phyloP scores from a whole-genome alignment of 2,888 invertebrate species.

The Cerastoderma edule region DNA sequence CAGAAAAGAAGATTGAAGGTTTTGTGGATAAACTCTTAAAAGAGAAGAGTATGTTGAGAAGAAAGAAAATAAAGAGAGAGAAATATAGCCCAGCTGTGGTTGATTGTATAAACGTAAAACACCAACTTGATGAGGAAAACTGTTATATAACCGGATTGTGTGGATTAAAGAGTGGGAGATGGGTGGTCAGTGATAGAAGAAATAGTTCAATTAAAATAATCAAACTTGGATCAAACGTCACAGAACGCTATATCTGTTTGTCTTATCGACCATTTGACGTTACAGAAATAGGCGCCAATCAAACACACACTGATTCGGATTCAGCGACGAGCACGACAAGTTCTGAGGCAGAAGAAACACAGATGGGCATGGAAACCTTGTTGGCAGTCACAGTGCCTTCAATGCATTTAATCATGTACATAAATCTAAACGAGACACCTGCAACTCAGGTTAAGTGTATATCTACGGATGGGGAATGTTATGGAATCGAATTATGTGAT shows the following conservation, averaged over 20 bases:
- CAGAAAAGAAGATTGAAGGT: not conserved
- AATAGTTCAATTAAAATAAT: slow-evolving; percentile 13
- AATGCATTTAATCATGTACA: not conserved
- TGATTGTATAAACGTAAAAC: slow-evolving; percentile 4
- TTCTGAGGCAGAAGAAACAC: not conserved
- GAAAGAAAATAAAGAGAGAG: not conserved
- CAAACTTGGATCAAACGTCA: not conserved
- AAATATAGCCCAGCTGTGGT: not conserved
- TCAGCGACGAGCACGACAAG: not conserved
- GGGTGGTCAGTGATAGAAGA: not conserved
- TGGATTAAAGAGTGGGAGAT: not conserved
- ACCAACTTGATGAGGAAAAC: not conserved
- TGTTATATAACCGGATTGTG: slow-evolving; percentile 4
- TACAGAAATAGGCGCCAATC: not conserved
- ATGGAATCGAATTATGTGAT: not conserved
- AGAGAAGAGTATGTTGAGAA: not conserved
- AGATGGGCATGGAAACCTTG: not conserved
- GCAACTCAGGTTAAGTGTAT: not conserved
- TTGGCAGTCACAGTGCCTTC: not conserved
- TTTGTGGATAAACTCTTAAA: not conserved
- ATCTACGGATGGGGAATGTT: not conserved
- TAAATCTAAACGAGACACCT: not conserved
- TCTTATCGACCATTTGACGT: not conserved
- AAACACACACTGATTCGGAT: not conserved
- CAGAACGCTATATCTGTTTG: slow-evolving; percentile 3